Evolutionary conservation across 2,888 invertebrate genomes (phyloP), one percentile per base, ranked within the genome.

Genomic region (Trissonchulus sp.): DNA sequence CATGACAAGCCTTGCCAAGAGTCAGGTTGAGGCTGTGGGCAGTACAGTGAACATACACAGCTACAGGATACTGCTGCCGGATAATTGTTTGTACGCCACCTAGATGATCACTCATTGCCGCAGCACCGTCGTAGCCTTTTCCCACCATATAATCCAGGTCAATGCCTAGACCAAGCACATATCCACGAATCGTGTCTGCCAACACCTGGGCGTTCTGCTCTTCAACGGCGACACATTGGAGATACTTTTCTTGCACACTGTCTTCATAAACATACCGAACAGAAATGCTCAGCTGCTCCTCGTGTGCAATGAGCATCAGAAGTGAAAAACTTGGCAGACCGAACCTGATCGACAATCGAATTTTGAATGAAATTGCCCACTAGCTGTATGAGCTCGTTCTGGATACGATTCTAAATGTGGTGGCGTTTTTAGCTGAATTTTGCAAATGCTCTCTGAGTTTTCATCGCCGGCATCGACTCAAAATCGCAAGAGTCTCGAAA

Each of bases 401-500:
- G 81, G 74, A 81, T 79, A 23, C 63, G 74, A 33, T 78, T 77
- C 76, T 81, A 81, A 2, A 79, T 75, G 75, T 83, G n/a, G 75
- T 79, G n/a, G 80, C 79, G 77, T 81, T 81, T 38, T 36, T 48
- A 15, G 69, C 69, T 1, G 37, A n/a, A 18, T n/a, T 33, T 15
- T 76, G 1, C 74, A 78, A 74, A 77, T 81, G 79, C 71, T 80
- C 75, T 60, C 77, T 71, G 48, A 80, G 77, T 37, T 63, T 23
- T 78, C 73, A 77, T 83, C 81, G 31, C 82, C 82, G 77, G 77
- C 73, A 48, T 77, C 74, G n/a, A 80, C 77, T 68, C 81, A 73
- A 74, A 80, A 80, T 23, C 79, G 75, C 38, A 84, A 78, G 33
- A 84, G 77, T 31, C 78, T 80, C 81, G 72, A 72, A 84, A 84